These are phyloP conservation scores for Unio delphinus DNA, from an alignment of 2,888 invertebrate genomes.

Conservation along the genomic window DNA sequence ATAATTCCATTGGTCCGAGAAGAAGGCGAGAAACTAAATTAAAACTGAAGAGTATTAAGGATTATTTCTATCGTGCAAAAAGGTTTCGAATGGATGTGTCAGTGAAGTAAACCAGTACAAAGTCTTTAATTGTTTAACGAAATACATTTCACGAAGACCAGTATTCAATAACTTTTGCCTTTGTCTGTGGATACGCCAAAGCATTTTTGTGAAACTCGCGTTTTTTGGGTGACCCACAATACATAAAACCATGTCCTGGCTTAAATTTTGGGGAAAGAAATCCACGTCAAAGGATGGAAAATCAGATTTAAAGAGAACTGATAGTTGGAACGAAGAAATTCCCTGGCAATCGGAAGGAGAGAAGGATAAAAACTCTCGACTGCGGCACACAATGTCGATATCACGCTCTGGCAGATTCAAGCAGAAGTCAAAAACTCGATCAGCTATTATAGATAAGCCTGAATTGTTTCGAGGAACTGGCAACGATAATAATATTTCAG, in stretches of 20 bases:
- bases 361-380: conserved; percentile 44
- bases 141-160: no score
- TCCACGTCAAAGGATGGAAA: conserved; percentile 36
- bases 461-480: conserved; percentile 41
- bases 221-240: no score
- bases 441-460: conserved; percentile 53
- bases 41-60: no score
- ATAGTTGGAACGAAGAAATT: conserved; percentile 35
- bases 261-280: conserved; percentile 46
- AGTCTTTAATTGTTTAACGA: no score
- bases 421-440: conserved; percentile 56
- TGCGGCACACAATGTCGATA: conserved; percentile 58
- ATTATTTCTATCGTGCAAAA: no score
- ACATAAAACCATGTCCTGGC: conserved; percentile 38
- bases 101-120: no score
- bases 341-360: conserved; percentile 41
- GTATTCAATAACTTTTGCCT: no score
- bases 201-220: no score
- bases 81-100: no score
- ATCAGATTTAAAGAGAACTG: conserved; percentile 36
- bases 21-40: no score
- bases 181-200: no score
- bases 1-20: no score
- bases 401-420: conserved; percentile 63
- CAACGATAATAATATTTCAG: conserved; percentile 9